These are phyloP conservation scores for Tetrao urogallus DNA, from an alignment of 2,113 vertebrate species.

Conservation along the genomic window DNA sequence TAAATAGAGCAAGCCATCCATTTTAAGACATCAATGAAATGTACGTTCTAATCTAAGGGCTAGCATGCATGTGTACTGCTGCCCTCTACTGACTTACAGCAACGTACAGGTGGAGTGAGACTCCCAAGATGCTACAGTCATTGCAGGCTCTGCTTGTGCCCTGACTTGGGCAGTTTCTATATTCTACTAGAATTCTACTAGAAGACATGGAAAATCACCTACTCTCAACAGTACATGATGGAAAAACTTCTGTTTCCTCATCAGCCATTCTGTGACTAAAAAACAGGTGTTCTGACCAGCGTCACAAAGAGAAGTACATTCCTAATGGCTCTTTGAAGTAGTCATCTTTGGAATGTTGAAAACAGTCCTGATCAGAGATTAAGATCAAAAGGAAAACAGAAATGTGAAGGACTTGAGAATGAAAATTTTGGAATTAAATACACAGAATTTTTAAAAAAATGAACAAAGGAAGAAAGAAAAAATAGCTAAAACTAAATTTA, in stretches of 20 bases:
- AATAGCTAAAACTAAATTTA: not conserved
- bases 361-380: not conserved
- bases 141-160: not conserved
- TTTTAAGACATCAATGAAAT: slow-evolving; percentile 47
- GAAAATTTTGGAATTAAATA: not conserved
- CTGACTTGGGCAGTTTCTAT: not conserved
- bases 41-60: not conserved
- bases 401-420: not conserved
- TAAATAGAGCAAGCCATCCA: slow-evolving; percentile 49
- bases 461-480: not conserved
- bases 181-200: not conserved
- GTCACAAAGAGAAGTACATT: not conserved
- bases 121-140: not conserved
- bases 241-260: not conserved
- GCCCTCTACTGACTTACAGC: slow-evolving; percentile 15
- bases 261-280: not conserved
- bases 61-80: not conserved
- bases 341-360: not conserved
- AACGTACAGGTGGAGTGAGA: not conserved
- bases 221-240: not conserved
- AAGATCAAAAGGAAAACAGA: not conserved
- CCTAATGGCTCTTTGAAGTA: not conserved
- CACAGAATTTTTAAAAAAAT: not conserved
- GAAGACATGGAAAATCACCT: not conserved
- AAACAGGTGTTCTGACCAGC: not conserved